Base-by-base conservation (phyloP, 2,888 invertebrate species). In the Cheilosia impressa region DNA sequence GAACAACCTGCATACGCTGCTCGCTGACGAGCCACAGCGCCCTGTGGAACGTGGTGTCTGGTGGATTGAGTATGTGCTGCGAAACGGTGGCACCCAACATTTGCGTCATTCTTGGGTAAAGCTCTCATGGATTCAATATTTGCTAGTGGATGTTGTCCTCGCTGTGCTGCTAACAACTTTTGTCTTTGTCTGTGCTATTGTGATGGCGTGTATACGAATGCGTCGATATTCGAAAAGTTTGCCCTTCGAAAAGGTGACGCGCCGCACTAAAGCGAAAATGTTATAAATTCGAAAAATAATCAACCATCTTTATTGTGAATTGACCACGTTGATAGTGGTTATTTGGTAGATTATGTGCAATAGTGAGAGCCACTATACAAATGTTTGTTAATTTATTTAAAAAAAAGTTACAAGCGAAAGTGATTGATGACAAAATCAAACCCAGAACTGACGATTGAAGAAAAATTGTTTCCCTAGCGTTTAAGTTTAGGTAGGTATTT, bases 61-160 rank as follows among this genome's bases (percentile, higher is more conserved):
- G 89, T 89, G 89, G 88, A 89, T 89, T 57, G 89, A 89, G 31
- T 89, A 88, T 63, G 87, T 88, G 38, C 87, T 89, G 24, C 58
- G 89, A 22, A 88, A 89, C 69, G 87, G 87, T 52, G 88, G 88
- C 69, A 87, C 88, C 7, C 80, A 87, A 63, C 87, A 88, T 47
- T 77, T 88, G n/a, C 87, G 80, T 22, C 82, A 87, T 72, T 81
- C 83, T 7, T 82, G 79, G 78, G 72, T 82, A 17, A 83, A 87
- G 77, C 81, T 88, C 27, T 85, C 88, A 43, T 89, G 89, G 89
- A 65, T 88, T 57, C 87, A 88, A 81, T 89, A 88, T 84, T 80
- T 89, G 68, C 88, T 89, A 41, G 52, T 89, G 50, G 89, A 89
- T 76, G 88, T 89, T 62, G 68, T 80, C 31, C 71, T 88, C 10